Base-by-base conservation (phyloP, 2,888 invertebrate genomes). In the Caenorhabditis zanzibari region DNA sequence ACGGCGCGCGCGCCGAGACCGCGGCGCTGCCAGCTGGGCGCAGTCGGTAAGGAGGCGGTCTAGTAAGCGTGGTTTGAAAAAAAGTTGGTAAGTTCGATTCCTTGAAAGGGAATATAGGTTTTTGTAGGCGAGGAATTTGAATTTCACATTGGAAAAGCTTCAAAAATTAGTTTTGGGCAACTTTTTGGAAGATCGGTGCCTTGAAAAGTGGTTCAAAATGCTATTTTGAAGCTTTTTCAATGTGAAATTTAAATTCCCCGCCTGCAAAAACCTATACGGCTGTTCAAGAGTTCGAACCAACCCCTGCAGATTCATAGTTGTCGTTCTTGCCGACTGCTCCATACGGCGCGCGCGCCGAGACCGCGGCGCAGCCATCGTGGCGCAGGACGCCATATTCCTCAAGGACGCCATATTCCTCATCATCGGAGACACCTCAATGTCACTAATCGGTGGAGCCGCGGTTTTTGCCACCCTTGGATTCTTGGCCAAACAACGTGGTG, bases 381-480 rank as follows among this genome's bases (percentile, higher is more conserved):
- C 10, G 16, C 41, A 41, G n/a, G n/a, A n/a, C n/a, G n/a, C n/a
- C n/a, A n/a, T n/a, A n/a, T n/a, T 35, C 12, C 22, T 84, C 54
- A 47, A 86, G 79, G 90, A 92, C 41, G 88, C 90, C 4, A 26
- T 89, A 6, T 88, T 90, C 28, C 76, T 92, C 28, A 86, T 88
- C 6, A 38, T 81, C 19, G 89, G 88, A 10, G 91, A 91, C 77
- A 89, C 88, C 0, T 52, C 74, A 35, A 88, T 88, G 86, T 81
- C 79, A 12, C 41, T 90, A 0, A 59, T 89, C 41, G 88, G 88
- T 24, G 90, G 90, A 1, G 83, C 85, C 4, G 87, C 89, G 10
- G 88, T 87, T 22, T 90, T 90, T 61, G 85, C 88, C 7, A 85
- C 82, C 35, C 75, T 89, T 32, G 90, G 90, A 14, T 88, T 85